phyloP scores from a whole-genome alignment of 2,888 invertebrate species.

The Lucinisca nassula region DNA sequence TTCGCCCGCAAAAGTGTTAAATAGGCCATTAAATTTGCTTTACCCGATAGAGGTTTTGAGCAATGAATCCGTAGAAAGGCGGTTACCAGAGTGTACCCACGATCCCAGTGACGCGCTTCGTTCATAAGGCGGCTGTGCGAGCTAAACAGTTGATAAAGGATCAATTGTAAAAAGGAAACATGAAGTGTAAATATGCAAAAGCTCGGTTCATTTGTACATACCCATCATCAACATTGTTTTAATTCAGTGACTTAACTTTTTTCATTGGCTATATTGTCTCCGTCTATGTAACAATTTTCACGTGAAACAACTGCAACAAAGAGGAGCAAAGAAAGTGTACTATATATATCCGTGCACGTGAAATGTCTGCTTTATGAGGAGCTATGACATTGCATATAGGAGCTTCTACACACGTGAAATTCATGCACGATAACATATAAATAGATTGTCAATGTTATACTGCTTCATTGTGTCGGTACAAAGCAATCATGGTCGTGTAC shows the following conservation, averaged over 20 bases:
- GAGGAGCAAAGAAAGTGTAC: background rate
- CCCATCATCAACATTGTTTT: background rate
- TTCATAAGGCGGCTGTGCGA: background rate
- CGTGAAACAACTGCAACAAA: background rate
- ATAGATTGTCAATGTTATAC: background rate
- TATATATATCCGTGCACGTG: background rate
- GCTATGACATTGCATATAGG: background rate
- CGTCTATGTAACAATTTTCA: background rate
- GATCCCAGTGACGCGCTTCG: background rate
- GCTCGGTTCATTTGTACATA: background rate
- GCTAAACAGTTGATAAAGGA: background rate
- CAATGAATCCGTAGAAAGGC: background rate
- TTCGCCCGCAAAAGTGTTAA: background rate
- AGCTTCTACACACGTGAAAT: background rate
- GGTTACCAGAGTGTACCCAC: too few species aligned
- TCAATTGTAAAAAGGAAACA: background rate
- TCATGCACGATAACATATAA: background rate
- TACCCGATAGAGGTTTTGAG: slow-evolving; percentile 11
- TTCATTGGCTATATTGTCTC: background rate
- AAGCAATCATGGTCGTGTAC: background rate
- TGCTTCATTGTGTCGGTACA: background rate
- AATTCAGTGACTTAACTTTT: background rate
- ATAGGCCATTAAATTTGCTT: slow-evolving; percentile 33
- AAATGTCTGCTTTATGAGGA: background rate
- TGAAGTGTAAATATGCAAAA: background rate